phyloP scores from a whole-genome alignment of 2,797 vertebrate species.

The Anableps anableps region DNA sequence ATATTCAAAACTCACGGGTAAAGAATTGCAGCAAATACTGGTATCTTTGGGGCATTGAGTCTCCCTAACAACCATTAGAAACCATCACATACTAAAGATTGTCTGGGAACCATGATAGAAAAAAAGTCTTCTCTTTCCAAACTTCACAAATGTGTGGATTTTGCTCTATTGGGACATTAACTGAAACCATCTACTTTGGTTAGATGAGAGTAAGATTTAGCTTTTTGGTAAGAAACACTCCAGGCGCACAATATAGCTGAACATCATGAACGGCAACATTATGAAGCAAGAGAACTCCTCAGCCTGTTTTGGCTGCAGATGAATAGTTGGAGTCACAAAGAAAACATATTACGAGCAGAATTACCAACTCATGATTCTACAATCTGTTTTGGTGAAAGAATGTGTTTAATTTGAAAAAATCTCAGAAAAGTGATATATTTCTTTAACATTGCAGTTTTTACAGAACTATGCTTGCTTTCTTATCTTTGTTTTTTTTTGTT shows the following conservation, averaged over 20 bases:
- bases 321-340: not conserved
- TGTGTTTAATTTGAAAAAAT: not conserved
- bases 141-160: not conserved
- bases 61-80: not conserved
- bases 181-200: not conserved
- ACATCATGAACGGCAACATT: not conserved
- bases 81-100: not conserved
- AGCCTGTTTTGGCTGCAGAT: not conserved
- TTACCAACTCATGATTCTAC: not conserved
- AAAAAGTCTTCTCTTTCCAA: not conserved
- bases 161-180: not conserved
- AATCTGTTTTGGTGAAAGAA: not conserved
- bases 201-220: not conserved
- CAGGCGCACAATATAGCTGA: not conserved
- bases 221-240: not conserved
- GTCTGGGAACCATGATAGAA: not conserved
- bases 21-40: no score
- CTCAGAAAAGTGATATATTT: no score
- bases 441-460: no score
- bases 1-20: not conserved
- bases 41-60: not conserved
- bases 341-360: not conserved
- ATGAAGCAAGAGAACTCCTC: not conserved
- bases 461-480: no score
- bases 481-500: no score